phyloP scores from a whole-genome alignment of 2,888 invertebrate species.

The Caenorhabditis doughertyi region DNA sequence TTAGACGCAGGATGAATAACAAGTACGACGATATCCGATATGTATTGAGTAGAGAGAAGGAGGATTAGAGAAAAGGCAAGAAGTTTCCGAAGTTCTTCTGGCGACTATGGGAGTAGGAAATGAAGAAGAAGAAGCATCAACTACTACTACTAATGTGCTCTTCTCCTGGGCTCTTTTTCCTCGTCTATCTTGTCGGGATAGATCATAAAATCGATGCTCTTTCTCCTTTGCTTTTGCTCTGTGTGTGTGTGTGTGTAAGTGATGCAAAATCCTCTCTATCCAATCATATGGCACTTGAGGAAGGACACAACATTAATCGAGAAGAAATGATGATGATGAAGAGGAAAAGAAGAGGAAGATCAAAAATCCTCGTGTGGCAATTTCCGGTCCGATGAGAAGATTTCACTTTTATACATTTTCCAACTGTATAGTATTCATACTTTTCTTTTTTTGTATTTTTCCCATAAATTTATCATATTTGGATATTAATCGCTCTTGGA shows the following conservation, averaged over 20 bases:
- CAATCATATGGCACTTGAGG: conserved; percentile 61
- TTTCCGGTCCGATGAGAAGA: neutral
- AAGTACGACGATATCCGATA: conserved; percentile 44
- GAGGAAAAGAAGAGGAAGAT: conserved; percentile 3
- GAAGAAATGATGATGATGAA: conserved; percentile 3
- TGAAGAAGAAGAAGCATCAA: conserved; percentile 20
- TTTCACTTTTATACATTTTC: neutral
- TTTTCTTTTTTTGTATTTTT: neutral
- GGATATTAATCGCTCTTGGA: neutral
- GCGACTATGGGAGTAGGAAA: conserved; percentile 15
- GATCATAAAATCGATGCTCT: conserved; percentile 55
- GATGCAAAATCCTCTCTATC: conserved; percentile 44
- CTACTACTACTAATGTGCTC: conserved; percentile 58
- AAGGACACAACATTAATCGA: conserved; percentile 47
- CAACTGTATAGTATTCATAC: neutral
- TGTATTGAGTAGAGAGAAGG: conserved; percentile 36
- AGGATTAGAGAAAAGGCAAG: conserved; percentile 17
- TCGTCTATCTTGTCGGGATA: neutral
- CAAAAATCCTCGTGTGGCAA: conserved; percentile 39
- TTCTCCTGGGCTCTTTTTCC: conserved; percentile 10
- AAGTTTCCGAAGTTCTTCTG: neutral
- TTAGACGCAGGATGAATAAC: conserved; percentile 32
- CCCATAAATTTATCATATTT: conserved; percentile 4
- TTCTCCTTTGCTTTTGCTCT: conserved; percentile 1
- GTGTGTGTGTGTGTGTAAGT: conserved; percentile 19